Conservation (phyloP, 92 coral and sea anemone genomes). For the Bergia sp. region DNA sequence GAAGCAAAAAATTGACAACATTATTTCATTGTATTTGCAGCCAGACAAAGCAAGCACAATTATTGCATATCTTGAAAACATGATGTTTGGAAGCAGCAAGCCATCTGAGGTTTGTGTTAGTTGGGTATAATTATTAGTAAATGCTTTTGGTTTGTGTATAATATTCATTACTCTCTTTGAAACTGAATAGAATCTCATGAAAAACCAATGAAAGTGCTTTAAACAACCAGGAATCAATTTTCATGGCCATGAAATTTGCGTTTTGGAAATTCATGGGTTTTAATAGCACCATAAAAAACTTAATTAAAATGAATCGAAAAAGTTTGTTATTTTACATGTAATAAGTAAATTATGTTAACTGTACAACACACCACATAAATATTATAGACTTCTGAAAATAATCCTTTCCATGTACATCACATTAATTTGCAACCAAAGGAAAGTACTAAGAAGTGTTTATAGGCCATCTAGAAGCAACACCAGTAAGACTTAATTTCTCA, state of each 20-base stretch:
- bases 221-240: no score
- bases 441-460: not conserved
- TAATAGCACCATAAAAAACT: no score
- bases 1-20: not conserved
- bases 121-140: not conserved
- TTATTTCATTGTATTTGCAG: conserved; percentile 44
- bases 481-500: not conserved
- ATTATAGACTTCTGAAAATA: no score
- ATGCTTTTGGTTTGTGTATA: not conserved
- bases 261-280: no score
- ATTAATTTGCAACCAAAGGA: not conserved
- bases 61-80: conserved; percentile 71
- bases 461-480: not conserved
- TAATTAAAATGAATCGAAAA: no score
- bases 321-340: no score
- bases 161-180: not conserved
- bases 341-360: no score
- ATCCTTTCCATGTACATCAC: no score
- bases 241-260: no score
- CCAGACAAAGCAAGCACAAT: conserved; percentile 91
- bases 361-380: no score
- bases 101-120: conserved; percentile 58
- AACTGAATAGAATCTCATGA: no score
- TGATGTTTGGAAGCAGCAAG: conserved; percentile 67
- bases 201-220: no score